These are phyloP conservation scores for Ochropleura plecta DNA, from an alignment of 2,888 invertebrate genomes.

Conservation along the genomic window DNA sequence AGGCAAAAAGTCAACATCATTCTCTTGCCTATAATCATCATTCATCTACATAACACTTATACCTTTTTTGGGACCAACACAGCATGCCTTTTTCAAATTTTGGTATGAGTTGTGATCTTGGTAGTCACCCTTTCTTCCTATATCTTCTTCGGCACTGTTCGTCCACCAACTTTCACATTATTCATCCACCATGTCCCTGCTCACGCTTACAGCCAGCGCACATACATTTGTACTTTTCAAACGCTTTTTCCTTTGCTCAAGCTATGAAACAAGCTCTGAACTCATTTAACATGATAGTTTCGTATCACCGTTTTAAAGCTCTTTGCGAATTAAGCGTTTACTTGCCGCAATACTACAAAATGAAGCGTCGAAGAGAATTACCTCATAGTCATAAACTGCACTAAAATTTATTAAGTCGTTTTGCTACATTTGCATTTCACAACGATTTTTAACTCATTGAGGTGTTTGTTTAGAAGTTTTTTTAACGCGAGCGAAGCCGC, in stretches of 20 bases:
- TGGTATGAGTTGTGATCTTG: background rate
- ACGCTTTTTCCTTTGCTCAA: background rate
- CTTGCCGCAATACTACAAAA: background rate
- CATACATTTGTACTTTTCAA: background rate
- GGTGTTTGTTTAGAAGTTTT: too few relatives aligned
- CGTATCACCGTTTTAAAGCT: background rate
- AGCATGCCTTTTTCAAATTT: background rate
- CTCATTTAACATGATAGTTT: background rate
- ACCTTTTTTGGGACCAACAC: too few relatives aligned
- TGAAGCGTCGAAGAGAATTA: background rate
- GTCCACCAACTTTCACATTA: too few relatives aligned
- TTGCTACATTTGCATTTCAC: background rate
- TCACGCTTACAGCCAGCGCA: background rate
- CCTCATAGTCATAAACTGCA: background rate
- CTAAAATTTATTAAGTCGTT: too few relatives aligned
- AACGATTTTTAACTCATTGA: conserved; percentile 19
- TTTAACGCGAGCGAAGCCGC: too few relatives aligned
- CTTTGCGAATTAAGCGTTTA: background rate
- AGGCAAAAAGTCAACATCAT: background rate
- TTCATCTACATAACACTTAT: too few relatives aligned
- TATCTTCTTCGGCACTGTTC: too few relatives aligned
- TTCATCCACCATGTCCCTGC: too few relatives aligned
- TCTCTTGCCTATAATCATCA: too few relatives aligned
- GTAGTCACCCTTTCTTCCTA: background rate
- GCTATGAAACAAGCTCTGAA: background rate